Evolutionary conservation across 92 coral and sea anemone species (phyloP).

Genomic region (Phenganax subtilis): DNA sequence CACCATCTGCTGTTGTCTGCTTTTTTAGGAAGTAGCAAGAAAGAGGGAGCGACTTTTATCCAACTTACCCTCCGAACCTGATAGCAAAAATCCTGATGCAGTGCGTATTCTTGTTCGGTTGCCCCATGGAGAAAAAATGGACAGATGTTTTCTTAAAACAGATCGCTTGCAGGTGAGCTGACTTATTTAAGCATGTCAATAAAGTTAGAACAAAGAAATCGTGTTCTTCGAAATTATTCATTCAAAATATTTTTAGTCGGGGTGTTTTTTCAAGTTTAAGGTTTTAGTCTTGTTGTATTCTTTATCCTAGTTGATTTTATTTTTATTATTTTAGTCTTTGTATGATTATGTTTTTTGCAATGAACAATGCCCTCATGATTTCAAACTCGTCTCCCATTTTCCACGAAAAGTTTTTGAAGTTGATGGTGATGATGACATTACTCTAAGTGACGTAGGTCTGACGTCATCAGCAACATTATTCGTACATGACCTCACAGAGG

Average conservation of each 20-base stretch:
- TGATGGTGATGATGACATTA: constrained; percentile 54
- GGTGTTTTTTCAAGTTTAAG: too few species aligned
- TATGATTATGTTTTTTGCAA: constrained; percentile 91
- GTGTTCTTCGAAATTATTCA: too few species aligned
- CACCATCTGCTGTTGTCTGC: not conserved
- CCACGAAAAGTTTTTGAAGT: constrained; percentile 82
- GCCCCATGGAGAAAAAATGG: constrained; percentile 79
- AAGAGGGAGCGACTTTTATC: constrained; percentile 57
- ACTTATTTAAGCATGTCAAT: not conserved
- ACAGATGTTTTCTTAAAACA: constrained; percentile 75
- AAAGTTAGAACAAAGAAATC: too few species aligned
- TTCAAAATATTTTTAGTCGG: too few species aligned
- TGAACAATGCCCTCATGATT: constrained; percentile 82
- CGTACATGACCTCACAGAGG: constrained; percentile 82
- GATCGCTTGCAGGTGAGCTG: constrained; percentile 70
- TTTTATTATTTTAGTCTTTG: constrained; percentile 55
- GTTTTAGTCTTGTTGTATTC: not conserved
- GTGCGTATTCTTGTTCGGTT: constrained; percentile 79
- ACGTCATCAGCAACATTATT: constrained; percentile 66
- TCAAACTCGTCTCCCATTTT: constrained; percentile 79
- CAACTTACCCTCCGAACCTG: constrained; percentile 74
- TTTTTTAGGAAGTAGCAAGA: constrained; percentile 73
- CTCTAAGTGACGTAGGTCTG: constrained; percentile 79
- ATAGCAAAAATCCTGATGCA: constrained; percentile 53
- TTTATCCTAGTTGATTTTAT: not conserved